Evolutionary conservation across 2,888 invertebrate species (phyloP).

Genomic region (Leptogaster cylindrica): DNA sequence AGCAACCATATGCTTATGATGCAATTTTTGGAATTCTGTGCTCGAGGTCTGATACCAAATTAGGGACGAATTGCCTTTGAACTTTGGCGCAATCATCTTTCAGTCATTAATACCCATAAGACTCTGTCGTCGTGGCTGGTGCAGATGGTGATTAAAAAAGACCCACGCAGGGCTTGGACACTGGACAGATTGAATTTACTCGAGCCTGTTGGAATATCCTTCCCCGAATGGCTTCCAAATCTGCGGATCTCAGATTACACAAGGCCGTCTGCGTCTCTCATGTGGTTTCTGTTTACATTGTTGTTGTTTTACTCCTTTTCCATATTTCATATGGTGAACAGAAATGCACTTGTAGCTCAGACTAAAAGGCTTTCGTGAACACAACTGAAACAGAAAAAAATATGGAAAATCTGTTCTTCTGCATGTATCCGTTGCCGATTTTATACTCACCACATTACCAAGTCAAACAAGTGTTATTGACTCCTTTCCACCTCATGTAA

Average conservation of each 20-base stretch:
- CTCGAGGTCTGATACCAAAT: too few relatives aligned
- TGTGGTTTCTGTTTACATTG: slow-evolving; percentile 31
- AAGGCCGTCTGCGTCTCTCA: slow-evolving; percentile 23
- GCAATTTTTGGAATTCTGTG: too few relatives aligned
- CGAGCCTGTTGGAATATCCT: background rate
- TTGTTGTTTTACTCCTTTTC: slow-evolving; percentile 10
- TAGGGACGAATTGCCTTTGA: too few relatives aligned
- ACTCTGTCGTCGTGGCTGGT: too few relatives aligned
- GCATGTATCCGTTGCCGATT: background rate
- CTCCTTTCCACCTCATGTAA: slow-evolving; percentile 37
- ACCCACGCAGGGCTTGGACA: background rate
- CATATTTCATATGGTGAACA: background rate
- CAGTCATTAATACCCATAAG: too few relatives aligned
- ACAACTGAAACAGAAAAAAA: background rate
- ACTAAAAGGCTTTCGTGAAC: background rate
- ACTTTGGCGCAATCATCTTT: too few relatives aligned
- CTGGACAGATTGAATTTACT: slow-evolving; percentile 19
- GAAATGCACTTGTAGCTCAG: slow-evolving; percentile 18
- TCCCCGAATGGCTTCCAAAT: slow-evolving; percentile 34
- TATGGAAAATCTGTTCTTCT: background rate
- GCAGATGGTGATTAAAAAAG: too few relatives aligned
- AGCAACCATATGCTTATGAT: too few relatives aligned
- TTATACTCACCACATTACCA: background rate
- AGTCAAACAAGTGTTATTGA: slow-evolving; percentile 38
- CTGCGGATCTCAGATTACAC: slow-evolving; percentile 26